phyloP scores from a whole-genome alignment of 2,888 invertebrate species.

The Trichopria drosophilae region DNA sequence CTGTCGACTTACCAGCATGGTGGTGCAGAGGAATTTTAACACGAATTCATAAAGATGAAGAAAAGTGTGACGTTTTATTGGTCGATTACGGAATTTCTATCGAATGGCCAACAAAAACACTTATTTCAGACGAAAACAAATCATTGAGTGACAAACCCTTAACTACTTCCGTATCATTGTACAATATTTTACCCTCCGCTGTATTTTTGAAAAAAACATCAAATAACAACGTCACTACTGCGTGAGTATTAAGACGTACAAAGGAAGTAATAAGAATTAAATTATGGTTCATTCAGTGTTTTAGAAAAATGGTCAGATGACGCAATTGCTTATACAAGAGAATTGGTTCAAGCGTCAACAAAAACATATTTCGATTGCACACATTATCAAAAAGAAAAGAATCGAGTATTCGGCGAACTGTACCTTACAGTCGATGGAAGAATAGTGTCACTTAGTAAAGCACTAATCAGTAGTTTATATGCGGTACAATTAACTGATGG shows the following conservation, averaged over 20 bases:
- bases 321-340: slow-evolving; percentile 40
- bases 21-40: slow-evolving; percentile 39
- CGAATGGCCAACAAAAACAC: slow-evolving; percentile 31
- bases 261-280: background rate
- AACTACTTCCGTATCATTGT: slow-evolving; percentile 36
- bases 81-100: slow-evolving; percentile 39
- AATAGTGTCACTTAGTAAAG: slow-evolving; percentile 41
- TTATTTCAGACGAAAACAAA: slow-evolving; percentile 27
- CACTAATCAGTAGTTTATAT: slow-evolving; percentile 39
- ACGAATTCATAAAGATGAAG: slow-evolving; percentile 12
- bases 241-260: slow-evolving; percentile 8
- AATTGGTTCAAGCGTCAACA: slow-evolving; percentile 39
- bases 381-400: slow-evolving; percentile 34
- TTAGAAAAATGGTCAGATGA: slow-evolving; percentile 40
- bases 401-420: slow-evolving; percentile 46
- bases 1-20: slow-evolving; percentile 35
- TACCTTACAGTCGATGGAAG: slow-evolving; percentile 44
- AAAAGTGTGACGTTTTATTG: slow-evolving; percentile 35
- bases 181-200: slow-evolving; percentile 38
- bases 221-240: background rate
- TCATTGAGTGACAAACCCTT: slow-evolving; percentile 32
- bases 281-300: too few species aligned
- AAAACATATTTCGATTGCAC: slow-evolving; percentile 43
- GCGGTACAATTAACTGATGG: slow-evolving; percentile 42
- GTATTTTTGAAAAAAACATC: slow-evolving; percentile 1